phyloP scores from a whole-genome alignment of 2,113 vertebrate species.

The Hipposideros armiger region DNA sequence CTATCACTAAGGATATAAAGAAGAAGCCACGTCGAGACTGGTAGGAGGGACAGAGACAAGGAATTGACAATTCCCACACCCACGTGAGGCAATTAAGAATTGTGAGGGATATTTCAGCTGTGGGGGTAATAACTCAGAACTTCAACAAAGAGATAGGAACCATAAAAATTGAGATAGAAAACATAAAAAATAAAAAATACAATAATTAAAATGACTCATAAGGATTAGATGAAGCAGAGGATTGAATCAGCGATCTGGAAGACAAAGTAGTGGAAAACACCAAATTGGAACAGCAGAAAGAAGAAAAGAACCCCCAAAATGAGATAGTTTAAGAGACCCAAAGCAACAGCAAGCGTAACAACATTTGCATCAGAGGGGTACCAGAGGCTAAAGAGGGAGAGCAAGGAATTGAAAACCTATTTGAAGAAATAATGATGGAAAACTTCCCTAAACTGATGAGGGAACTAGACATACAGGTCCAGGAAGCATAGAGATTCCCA shows the following conservation, averaged over 20 bases:
- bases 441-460: background rate
- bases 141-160: background rate
- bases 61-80: background rate
- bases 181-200: background rate
- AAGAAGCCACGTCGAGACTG: background rate
- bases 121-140: background rate
- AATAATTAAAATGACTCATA: background rate
- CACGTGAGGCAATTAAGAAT: background rate
- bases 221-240: background rate
- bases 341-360: background rate
- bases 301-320: background rate
- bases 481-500: background rate
- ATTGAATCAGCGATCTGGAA: background rate
- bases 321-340: background rate
- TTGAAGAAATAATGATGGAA: background rate
- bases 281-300: background rate
- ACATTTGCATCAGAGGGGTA: background rate
- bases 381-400: background rate
- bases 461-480: background rate
- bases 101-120: background rate
- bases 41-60: background rate
- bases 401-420: background rate
- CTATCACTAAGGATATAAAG: background rate
- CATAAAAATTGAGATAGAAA: background rate
- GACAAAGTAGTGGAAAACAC: background rate